Base-by-base conservation (phyloP, 2,888 invertebrate species). In the Epinotia brunnichana region DNA sequence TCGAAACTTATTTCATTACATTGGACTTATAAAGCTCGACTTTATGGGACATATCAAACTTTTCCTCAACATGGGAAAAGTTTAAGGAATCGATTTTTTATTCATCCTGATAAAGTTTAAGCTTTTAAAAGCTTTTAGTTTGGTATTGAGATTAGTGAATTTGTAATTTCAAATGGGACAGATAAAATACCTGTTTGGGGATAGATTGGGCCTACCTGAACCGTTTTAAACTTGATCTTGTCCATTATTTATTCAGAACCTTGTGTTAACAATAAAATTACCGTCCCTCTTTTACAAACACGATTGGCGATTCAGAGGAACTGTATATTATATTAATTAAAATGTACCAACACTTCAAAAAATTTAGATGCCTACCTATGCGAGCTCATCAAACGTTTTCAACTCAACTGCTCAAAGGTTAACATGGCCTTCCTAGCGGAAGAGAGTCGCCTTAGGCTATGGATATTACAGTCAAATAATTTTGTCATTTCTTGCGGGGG, bases 1-100 rank as follows among this genome's bases (percentile, higher is more conserved):
- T 78, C 77, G 71, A 83, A 87, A 87, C 86, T 87, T 87, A 86
- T 87, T 87, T 87, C 86, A 87, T 87, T 87, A 85, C 78, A 80
- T 77, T 78, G 71, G 83, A 83, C 85, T 87, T 86, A 85, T 63
- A 62, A 73, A 73, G 44, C 66, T 70, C 41, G 76, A 81, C 77
- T 76, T 78, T 80, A 80, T 80, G 78, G 74, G 78, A 78, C 80
- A 78, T 77, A 69, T 41, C 68, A 63, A 73, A 73, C 62, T 73
- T 73, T 72, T 39, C 56, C 44, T 63, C 73, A 63, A 69, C 73
- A 73, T 59, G 59, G 57, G 68, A 17, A 48, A 69, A 62, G 68
- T 67, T 72, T 44, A 11, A 15, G 48, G 70, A n/a, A 68, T 73
- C 29, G 69, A 73, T 73, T 69, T 63, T 73, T 73, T 69, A 69